Evolutionary conservation across 2,113 vertebrate species (phyloP), one percentile per base, ranked within the genome.

Genomic region (Lates calcarifer): DNA sequence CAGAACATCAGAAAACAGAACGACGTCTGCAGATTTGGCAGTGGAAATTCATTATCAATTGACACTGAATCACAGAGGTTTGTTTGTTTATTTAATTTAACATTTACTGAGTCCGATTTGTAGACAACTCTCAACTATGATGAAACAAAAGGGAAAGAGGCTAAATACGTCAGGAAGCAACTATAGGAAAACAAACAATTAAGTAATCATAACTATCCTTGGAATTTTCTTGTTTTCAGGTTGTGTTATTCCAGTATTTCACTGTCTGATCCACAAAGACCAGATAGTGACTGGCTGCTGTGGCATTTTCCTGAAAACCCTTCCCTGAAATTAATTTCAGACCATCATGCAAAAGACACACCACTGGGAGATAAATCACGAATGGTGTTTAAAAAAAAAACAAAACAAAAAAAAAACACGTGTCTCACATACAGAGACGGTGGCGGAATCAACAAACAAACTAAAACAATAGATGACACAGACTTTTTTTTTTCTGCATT

Each of bases 381-480:
- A 20, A 39, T 29, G 24, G 6, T 22, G 61, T 45, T 39, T 45
- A 20, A 62, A 56, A 69, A 69, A 53, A n/a, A n/a, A n/a, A n/a
- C n/a, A n/a, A n/a, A n/a, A n/a, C n/a, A n/a, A n/a, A n/a, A n/a
- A n/a, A n/a, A n/a, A n/a, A n/a, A n/a, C n/a, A n/a, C 15, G 57
- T 20, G 11, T 64, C 70, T 33, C 31, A 51, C 26, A 53, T 15
- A 49, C 47, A 45, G 29, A 61, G 55, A 33, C 7, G 0, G 28
- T 6, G 6, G 14, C 24, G 26, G 12, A 62, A 24, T 53, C 53
- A 69, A 65, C 55, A 82, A 74, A 82, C 45, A 65, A 76, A 82
- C 31, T 61, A 65, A 81, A 86, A 74, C 84, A 75, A 83, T 55
- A 81, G 66, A 85, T 69, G 80, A 85, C 75, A 81, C 39, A 41